Percentiles rank a stretch among this genome's conserved stretches.
phyloP scores from a whole-genome alignment of 2,797 vertebrate genomes.

The Tenualosa thibaudeaui region DNA sequence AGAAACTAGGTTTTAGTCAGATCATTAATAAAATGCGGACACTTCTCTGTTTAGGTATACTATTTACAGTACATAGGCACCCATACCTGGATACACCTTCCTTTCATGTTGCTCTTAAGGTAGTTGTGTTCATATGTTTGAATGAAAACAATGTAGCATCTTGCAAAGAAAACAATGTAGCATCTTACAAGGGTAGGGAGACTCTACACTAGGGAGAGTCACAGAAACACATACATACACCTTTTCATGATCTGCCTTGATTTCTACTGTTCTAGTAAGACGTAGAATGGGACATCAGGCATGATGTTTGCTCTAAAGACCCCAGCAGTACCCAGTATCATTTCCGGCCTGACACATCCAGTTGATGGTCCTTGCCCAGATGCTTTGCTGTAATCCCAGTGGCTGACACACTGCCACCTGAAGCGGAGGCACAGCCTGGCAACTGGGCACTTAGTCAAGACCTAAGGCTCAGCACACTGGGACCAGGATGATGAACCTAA shows the following conservation, averaged over 20 bases:
- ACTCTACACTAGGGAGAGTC: no score
- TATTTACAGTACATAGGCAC: no score
- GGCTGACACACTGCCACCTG: conserved; percentile 30
- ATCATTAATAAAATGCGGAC: neutral
- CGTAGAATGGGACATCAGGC: neutral
- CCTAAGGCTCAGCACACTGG: conserved; percentile 28
- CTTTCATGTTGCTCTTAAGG: no score
- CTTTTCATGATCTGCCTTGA: neutral
- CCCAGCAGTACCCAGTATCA: neutral
- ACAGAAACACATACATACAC: neutral
- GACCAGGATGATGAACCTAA: conserved; percentile 23
- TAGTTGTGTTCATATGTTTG: no score
- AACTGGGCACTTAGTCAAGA: conserved; percentile 38
- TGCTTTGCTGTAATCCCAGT: neutral
- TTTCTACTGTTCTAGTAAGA: neutral
- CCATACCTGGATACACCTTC: no score
- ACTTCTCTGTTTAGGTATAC: neutral
- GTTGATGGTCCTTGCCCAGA: neutral
- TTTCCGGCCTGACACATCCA: neutral
- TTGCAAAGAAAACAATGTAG: no score
- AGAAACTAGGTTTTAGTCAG: neutral
- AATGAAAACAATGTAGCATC: no score
- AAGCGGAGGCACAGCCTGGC: conserved; percentile 19
- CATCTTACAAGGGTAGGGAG: no score
- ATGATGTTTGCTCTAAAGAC: neutral